phyloP scores from a whole-genome alignment of 2,113 vertebrate genomes.

The Carettochelys insculpta region DNA sequence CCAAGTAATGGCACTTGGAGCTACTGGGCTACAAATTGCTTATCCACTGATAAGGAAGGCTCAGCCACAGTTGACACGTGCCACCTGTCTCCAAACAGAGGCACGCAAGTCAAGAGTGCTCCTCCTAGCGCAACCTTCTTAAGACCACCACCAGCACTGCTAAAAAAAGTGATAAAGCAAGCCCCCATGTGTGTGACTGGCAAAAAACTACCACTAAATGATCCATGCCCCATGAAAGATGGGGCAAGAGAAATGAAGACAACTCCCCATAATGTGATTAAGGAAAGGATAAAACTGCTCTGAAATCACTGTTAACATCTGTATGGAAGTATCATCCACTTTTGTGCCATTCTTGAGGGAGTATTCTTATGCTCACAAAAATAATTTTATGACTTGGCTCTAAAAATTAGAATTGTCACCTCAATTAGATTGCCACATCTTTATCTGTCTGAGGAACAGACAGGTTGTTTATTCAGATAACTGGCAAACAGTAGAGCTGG shows the following conservation, averaged over 20 bases:
- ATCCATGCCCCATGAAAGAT: background rate
- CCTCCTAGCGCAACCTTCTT: background rate
- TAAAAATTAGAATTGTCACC: background rate
- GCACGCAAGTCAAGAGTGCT: background rate
- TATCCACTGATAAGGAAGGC: background rate
- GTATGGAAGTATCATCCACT: background rate
- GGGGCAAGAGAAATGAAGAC: too few relatives aligned
- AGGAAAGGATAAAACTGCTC: background rate
- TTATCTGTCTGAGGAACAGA: slow-evolving; percentile 7
- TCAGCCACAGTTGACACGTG: rapidly evolving
- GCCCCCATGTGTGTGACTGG: background rate
- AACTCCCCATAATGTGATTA: background rate
- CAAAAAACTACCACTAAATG: background rate
- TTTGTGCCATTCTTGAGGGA: rapidly evolving
- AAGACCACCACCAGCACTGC: background rate
- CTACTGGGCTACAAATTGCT: rapidly evolving
- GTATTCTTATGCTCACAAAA: background rate
- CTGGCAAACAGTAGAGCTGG: slow-evolving; percentile 35
- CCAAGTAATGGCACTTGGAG: background rate
- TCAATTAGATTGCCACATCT: slow-evolving; percentile 6
- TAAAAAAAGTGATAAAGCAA: background rate
- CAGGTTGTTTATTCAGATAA: background rate
- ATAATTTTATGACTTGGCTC: background rate
- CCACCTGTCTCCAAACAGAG: background rate
- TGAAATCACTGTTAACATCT: background rate